These are phyloP conservation scores for Lypha dubia DNA, from an alignment of 2,888 invertebrate genomes.

Conservation along the genomic window DNA sequence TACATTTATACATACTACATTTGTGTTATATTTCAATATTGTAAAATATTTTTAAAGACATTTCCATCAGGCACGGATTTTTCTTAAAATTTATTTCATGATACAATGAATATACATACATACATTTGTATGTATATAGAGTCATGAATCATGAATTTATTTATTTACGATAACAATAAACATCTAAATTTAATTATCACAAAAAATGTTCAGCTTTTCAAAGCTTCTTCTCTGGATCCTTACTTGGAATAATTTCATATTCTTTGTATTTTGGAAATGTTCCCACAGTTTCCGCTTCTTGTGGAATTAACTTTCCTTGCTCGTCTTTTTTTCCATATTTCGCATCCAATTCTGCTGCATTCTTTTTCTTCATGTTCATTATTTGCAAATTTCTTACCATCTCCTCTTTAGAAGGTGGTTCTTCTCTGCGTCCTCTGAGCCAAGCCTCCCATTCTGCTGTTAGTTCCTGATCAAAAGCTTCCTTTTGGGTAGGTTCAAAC, in stretches of 20 bases:
- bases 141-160: too few species aligned
- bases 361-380: slow-evolving; percentile 89
- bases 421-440: slow-evolving; percentile 88
- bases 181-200: slow-evolving; percentile 48
- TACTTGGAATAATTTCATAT: slow-evolving; percentile 84
- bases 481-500: slow-evolving; percentile 88
- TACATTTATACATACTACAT: too few species aligned
- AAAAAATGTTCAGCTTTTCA: slow-evolving; percentile 18
- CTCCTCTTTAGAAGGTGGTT: slow-evolving; percentile 90
- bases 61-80: background rate
- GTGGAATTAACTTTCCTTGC: slow-evolving; percentile 72
- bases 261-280: slow-evolving; percentile 84
- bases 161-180: slow-evolving; percentile 8
- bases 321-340: slow-evolving; percentile 84
- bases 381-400: slow-evolving; percentile 88
- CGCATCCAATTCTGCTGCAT: slow-evolving; percentile 88
- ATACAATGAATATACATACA: too few species aligned
- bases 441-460: slow-evolving; percentile 96
- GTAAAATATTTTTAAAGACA: too few species aligned
- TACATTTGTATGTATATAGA: too few species aligned
- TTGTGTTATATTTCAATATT: too few species aligned
- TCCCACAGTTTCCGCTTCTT: slow-evolving; percentile 82
- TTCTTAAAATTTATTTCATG: too few species aligned
- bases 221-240: slow-evolving; percentile 77
- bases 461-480: slow-evolving; percentile 88